phyloP scores from a whole-genome alignment of 2,113 vertebrate species.

The Thamnaconus septentrionalis region DNA sequence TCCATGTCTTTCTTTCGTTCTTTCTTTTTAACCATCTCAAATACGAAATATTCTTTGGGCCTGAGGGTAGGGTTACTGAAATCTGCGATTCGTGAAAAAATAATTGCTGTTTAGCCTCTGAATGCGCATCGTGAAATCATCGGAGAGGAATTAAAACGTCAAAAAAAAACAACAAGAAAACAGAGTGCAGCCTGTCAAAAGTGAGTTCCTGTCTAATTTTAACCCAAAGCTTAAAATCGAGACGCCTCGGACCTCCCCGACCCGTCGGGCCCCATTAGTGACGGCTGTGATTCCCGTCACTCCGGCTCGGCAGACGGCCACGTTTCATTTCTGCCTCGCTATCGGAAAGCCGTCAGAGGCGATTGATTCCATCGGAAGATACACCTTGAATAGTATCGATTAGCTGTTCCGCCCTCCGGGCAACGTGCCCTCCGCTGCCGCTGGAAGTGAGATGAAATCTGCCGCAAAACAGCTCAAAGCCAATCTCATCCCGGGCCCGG shows the following conservation, averaged over 20 bases:
- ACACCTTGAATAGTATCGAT: constrained; percentile 70
- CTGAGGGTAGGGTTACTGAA: constrained; percentile 13
- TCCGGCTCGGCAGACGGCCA: constrained; percentile 38
- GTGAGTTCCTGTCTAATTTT: neutral
- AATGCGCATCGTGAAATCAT: constrained; percentile 4
- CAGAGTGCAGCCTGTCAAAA: neutral
- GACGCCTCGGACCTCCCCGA: constrained; percentile 28
- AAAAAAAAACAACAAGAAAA: neutral
- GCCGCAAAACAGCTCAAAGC: constrained; percentile 40
- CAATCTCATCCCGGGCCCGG: neutral
- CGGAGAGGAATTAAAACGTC: neutral
- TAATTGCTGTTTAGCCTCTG: constrained; percentile 5
- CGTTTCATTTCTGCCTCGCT: constrained; percentile 49
- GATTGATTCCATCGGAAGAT: constrained; percentile 71
- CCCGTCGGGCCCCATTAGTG: constrained; percentile 25
- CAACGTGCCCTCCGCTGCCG: constrained; percentile 36
- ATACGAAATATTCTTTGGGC: constrained; percentile 20
- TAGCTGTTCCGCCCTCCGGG: constrained; percentile 41
- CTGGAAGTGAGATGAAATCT: constrained; percentile 59
- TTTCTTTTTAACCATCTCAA: constrained; percentile 11
- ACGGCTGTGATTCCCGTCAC: constrained; percentile 25
- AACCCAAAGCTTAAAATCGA: neutral
- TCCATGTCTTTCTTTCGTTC: neutral
- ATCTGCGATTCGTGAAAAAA: constrained; percentile 14
- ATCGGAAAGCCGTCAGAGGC: constrained; percentile 58